A percentile compares a stretch with the other conserved stretches of the same genome.
Conservation (phyloP, 1,140 invertebrate species). For the Drosophila ananassae region DNA sequence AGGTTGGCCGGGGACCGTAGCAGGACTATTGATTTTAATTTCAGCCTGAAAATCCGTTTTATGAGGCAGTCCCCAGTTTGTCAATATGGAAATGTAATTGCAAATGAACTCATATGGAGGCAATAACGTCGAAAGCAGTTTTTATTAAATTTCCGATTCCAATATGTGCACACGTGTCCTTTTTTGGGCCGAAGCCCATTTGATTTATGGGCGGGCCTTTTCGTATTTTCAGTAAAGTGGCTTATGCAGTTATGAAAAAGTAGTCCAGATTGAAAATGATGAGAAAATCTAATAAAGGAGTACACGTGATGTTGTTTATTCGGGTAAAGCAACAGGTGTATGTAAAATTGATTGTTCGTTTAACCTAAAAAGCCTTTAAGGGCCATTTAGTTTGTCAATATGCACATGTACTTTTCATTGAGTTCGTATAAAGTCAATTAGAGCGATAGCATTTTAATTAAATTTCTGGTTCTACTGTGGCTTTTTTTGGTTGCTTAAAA, state of each 20-base stretch:
- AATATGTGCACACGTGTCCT: slow-evolving; percentile 1
- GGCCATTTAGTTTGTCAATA: too few species aligned
- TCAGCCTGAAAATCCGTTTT: slow-evolving; percentile 14
- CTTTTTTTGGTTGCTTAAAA: background rate
- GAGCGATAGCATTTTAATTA: background rate
- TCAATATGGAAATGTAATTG: slow-evolving; percentile 2
- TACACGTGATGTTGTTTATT: too few species aligned
- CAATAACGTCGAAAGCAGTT: background rate
- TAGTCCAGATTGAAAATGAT: too few species aligned
- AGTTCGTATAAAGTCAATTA: background rate
- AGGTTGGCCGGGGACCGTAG: slow-evolving; percentile 27
- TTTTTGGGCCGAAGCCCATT: background rate
- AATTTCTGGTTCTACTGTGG: background rate
- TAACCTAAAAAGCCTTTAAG: background rate
- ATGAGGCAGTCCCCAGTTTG: background rate
- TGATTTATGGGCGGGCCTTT: background rate
- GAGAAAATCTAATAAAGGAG: too few species aligned
- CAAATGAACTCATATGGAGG: background rate
- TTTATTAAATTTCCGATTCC: slow-evolving; percentile 2
- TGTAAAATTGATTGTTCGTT: background rate
- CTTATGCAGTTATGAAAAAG: background rate
- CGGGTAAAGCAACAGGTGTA: background rate
- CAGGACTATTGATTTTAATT: slow-evolving; percentile 42
- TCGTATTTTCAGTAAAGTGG: background rate
- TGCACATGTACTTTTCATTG: background rate